Conservation (phyloP, 2,888 invertebrate genomes). For the Gari tellinella region DNA sequence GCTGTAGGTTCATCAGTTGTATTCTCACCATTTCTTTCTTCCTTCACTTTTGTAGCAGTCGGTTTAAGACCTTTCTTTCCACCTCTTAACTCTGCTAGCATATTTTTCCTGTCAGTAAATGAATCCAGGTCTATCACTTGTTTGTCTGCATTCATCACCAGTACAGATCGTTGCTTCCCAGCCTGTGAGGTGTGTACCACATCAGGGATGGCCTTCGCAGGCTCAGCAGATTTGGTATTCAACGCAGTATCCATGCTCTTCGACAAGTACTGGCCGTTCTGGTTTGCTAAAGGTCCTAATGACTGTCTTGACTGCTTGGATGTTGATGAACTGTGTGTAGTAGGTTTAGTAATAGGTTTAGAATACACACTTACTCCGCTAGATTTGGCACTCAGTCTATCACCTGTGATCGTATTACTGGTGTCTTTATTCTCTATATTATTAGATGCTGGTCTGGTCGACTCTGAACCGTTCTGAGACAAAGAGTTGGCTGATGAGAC, state of each 20-base stretch:
- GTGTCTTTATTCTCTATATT: too few relatives aligned
- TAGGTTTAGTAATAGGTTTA: too few relatives aligned
- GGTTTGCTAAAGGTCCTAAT: slow-evolving; percentile 42
- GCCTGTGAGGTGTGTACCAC: slow-evolving; percentile 5
- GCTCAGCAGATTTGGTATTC: neutral
- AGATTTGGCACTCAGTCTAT: too few relatives aligned
- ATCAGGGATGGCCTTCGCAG: slow-evolving; percentile 12
- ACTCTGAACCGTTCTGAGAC: too few relatives aligned
- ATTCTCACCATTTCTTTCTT: neutral
- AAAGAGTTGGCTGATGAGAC: slow-evolving; percentile 3
- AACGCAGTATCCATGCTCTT: slow-evolving; percentile 46
- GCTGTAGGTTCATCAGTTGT: slow-evolving; percentile 19
- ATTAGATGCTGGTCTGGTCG: too few relatives aligned
- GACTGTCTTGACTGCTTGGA: neutral
- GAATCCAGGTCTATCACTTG: slow-evolving; percentile 57
- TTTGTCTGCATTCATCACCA: slow-evolving; percentile 53
- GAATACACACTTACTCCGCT: too few relatives aligned
- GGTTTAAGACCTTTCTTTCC: slow-evolving; percentile 59
- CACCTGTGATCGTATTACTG: too few relatives aligned
- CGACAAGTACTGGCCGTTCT: slow-evolving; percentile 41
- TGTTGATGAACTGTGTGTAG: too few relatives aligned
- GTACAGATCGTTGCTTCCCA: slow-evolving; percentile 15
- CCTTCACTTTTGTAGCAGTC: slow-evolving; percentile 6
- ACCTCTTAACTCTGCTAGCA: slow-evolving; percentile 59
- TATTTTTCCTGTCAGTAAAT: slow-evolving; percentile 54